Percentiles rank a stretch among this genome's conserved stretches.
These are phyloP conservation scores for Lophius americanus DNA, from an alignment of 2,797 vertebrate genomes.

Conservation along the genomic window DNA sequence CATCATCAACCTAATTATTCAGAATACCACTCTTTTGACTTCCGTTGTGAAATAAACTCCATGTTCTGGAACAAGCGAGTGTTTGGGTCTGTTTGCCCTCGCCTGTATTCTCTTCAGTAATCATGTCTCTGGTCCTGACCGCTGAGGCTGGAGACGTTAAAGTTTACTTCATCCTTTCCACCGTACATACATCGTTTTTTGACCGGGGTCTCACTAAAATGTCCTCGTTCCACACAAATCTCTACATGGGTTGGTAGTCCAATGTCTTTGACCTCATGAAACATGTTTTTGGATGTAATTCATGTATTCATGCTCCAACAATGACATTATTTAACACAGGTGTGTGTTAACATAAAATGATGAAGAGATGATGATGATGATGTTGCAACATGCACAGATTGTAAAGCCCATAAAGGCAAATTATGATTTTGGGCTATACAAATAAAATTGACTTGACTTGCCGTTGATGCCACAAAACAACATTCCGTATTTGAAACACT, in stretches of 20 bases:
- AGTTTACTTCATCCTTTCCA: too few relatives aligned
- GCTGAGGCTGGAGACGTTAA: too few relatives aligned
- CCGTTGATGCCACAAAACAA: background rate
- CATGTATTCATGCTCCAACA: background rate
- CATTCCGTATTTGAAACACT: background rate
- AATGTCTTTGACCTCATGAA: background rate
- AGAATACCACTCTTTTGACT: slow-evolving; percentile 91
- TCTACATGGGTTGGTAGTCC: background rate
- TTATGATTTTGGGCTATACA: too few relatives aligned
- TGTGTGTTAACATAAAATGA: background rate
- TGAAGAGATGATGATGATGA: background rate
- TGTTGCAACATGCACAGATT: too few relatives aligned
- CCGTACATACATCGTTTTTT: too few relatives aligned
- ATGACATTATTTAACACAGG: background rate
- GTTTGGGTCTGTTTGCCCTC: slow-evolving; percentile 44
- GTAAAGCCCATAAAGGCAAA: too few relatives aligned
- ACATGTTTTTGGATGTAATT: background rate
- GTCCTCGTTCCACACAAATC: too few relatives aligned
- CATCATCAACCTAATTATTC: slow-evolving; percentile 93
- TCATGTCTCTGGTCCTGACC: too few relatives aligned
- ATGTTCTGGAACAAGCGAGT: slow-evolving; percentile 90
- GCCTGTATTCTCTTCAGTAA: background rate
- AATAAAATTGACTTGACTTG: too few relatives aligned
- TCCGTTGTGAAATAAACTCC: slow-evolving; percentile 99
- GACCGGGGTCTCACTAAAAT: too few relatives aligned